These are phyloP conservation scores for Acipenser ruthenus DNA, from an alignment of 2,797 vertebrate genomes.

Conservation along the genomic window DNA sequence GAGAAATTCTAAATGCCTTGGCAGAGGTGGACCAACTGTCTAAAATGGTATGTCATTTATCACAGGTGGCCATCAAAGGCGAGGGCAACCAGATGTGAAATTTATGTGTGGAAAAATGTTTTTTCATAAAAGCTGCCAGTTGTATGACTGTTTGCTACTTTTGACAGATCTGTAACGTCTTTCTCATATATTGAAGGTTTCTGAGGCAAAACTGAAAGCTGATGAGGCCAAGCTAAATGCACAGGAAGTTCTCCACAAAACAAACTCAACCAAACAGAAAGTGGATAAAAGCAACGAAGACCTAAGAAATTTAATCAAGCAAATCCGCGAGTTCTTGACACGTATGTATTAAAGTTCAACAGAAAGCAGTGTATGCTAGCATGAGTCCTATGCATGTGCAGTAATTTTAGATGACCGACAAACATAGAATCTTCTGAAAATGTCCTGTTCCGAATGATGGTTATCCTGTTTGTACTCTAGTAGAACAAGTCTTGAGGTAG, in stretches of 20 bases:
- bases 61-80: slow-evolving; percentile 13
- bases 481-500: too few relatives aligned
- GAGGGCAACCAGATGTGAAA: slow-evolving; percentile 11
- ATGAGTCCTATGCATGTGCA: too few relatives aligned
- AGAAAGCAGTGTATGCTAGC: too few relatives aligned
- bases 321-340: slow-evolving; percentile 88
- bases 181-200: slow-evolving; percentile 58
- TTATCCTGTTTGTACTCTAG: too few relatives aligned
- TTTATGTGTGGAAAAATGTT: slow-evolving; percentile 20
- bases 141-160: slow-evolving; percentile 24
- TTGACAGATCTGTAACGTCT: slow-evolving; percentile 14
- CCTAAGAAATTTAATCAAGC: slow-evolving; percentile 80
- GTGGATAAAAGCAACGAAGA: slow-evolving; percentile 85
- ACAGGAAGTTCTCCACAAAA: slow-evolving; percentile 75
- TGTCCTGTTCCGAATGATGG: not conserved
- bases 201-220: slow-evolving; percentile 79
- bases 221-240: slow-evolving; percentile 83
- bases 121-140: slow-evolving; percentile 24
- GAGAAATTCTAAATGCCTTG: slow-evolving; percentile 74
- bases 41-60: slow-evolving; percentile 68
- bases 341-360: slow-evolving; percentile 50
- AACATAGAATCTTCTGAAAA: not conserved
- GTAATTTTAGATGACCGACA: too few relatives aligned
- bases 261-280: slow-evolving; percentile 78
- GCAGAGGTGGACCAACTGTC: slow-evolving; percentile 89